phyloP scores from a whole-genome alignment of 2,888 invertebrate genomes.

The Koerneria pararmatus region DNA sequence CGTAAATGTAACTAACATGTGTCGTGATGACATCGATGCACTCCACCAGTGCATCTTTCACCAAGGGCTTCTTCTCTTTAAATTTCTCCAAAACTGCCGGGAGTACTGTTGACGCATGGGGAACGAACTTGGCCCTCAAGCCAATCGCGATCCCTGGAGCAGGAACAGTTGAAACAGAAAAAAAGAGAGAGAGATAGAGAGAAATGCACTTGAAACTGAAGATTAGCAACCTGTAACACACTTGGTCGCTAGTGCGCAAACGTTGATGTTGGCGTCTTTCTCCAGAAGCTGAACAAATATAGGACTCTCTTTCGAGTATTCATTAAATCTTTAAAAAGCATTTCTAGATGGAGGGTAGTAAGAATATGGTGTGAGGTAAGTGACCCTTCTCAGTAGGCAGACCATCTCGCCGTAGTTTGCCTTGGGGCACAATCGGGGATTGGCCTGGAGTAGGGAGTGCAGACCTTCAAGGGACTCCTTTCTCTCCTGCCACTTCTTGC shows the following conservation, averaged over 20 bases:
- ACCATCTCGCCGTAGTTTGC: constrained; percentile 89
- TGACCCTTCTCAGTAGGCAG: constrained; percentile 80
- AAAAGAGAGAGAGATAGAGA: too few species aligned
- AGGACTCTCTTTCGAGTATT: too few species aligned
- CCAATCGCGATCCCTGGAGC: constrained; percentile 80
- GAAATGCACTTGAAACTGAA: too few species aligned
- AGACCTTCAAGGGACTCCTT: constrained; percentile 75
- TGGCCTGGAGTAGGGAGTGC: constrained; percentile 65
- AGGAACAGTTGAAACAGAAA: too few species aligned
- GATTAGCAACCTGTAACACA: constrained; percentile 72
- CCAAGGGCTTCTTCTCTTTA: constrained; percentile 89
- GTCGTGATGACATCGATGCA: constrained; percentile 83
- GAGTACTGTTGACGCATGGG: constrained; percentile 40
- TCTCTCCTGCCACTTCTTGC: constrained; percentile 91
- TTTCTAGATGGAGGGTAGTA: background rate
- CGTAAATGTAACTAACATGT: constrained; percentile 65
- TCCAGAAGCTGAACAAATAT: constrained; percentile 72
- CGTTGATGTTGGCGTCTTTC: constrained; percentile 90
- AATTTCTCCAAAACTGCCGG: constrained; percentile 84
- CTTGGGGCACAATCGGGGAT: constrained; percentile 76
- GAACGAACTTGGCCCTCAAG: constrained; percentile 71
- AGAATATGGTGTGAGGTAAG: constrained; percentile 27
- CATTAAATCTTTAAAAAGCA: background rate
- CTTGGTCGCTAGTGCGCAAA: constrained; percentile 81
- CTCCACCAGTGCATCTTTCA: constrained; percentile 80